Evolutionary conservation across 2,888 invertebrate genomes (phyloP), one percentile per base, ranked within the genome.

Genomic region (Nysson spinosus): DNA sequence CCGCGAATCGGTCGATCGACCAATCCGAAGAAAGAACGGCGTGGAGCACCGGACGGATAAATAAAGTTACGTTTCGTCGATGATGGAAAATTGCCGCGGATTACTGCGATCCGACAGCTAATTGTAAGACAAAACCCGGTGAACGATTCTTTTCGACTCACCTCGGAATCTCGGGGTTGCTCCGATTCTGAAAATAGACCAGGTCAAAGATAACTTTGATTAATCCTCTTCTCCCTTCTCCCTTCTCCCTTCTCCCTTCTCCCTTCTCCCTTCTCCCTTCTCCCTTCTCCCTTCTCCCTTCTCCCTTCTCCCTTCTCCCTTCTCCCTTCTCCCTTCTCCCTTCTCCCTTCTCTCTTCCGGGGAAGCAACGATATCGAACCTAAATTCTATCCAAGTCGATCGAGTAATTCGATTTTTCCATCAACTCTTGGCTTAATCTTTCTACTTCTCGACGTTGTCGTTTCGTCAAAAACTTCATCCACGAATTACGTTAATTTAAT

Each of bases 151-250:
- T 72, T 68, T 65, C 30, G 57, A 62, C 82, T 83, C 77, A 83
- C 82, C 78, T 83, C 83, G 55, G 80, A 74, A 71, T 79, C 75
- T 28, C 56, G 74, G 28, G 67, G 73, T 47, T 64, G 76, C 55
- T 80, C 78, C 26, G 79, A 52, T 44, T 79, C 80, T 80, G 78
- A 57, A 69, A 78, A 63, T 42, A 37, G 54, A 76, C 52, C 57
- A 40, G 39, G 37, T 11, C 55, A 16, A n/a, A 61, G 68, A 72
- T 72, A 69, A 61, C 47, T 58, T 66, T 51, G 50, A 64, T 75
- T 54, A 66, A 74, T 69, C 28, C 46, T 20, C 9, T 24, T 28
- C 40, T 19, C 66, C n/a, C n/a, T n/a, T n/a, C n/a, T n/a, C n/a
- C n/a, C n/a, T n/a, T n/a, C n/a, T n/a, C n/a, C n/a, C n/a, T n/a